Evolutionary conservation across 2,888 invertebrate species (phyloP).

Genomic region (Acanthosepion esculentum): DNA sequence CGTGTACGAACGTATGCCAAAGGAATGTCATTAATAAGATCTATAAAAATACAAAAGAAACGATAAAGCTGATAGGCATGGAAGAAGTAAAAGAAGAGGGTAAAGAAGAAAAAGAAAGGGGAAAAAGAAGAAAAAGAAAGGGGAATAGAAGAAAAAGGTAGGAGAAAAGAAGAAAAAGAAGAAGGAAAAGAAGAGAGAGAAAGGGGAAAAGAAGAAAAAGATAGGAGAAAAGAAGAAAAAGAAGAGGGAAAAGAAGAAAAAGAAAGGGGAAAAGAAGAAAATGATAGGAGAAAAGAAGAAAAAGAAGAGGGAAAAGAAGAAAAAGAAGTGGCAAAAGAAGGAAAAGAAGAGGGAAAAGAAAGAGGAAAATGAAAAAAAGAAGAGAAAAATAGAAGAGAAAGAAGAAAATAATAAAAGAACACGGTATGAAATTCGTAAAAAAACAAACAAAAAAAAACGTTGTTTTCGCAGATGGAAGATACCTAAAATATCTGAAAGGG

Average conservation of each 20-base stretch:
- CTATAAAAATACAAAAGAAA: not conserved
- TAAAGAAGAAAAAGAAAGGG: too few relatives aligned
- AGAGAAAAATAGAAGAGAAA: not conserved
- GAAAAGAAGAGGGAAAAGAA: too few relatives aligned
- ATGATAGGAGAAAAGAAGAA: not conserved
- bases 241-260: too few relatives aligned
- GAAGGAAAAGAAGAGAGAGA: not conserved
- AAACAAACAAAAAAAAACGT: not conserved
- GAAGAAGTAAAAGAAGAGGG: not conserved
- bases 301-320: too few relatives aligned
- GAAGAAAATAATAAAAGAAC: not conserved
- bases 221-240: not conserved
- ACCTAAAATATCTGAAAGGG: not conserved
- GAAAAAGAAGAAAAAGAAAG: not conserved
- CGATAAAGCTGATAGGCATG: not conserved
- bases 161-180: not conserved
- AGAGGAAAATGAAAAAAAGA: too few relatives aligned
- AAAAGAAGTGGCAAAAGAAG: not conserved
- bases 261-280: too few relatives aligned
- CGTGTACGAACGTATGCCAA: not conserved
- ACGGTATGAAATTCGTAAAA: not conserved
- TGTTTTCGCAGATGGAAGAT: too few relatives aligned
- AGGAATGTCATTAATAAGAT: not conserved
- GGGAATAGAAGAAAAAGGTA: not conserved
- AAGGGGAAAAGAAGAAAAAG: too few relatives aligned